phyloP scores from a whole-genome alignment of 2,888 invertebrate genomes.

The Marasmarcha lunaedactyla region DNA sequence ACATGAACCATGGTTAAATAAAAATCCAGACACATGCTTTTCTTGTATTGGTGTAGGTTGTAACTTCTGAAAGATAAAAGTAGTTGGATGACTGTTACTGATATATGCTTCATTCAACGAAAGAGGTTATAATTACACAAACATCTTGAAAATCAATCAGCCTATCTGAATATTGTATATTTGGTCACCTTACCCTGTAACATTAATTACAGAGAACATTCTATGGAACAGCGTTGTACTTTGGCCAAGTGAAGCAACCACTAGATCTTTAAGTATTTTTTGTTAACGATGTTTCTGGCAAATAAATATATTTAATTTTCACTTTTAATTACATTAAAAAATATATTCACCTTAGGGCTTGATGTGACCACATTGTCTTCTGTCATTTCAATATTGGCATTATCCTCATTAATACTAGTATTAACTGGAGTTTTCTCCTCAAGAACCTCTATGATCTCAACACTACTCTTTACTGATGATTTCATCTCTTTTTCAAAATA shows the following conservation, averaged over 20 bases:
- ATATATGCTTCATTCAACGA: too few species aligned
- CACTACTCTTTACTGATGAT: neutral
- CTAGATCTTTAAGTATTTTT: too few species aligned
- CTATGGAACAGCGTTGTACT: too few species aligned
- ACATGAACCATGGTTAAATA: constrained; percentile 35
- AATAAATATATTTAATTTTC: too few species aligned
- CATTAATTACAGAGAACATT: too few species aligned
- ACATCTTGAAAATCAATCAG: too few species aligned
- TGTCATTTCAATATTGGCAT: constrained; percentile 10
- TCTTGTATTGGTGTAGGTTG: constrained; percentile 13
- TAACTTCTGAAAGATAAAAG: constrained; percentile 17
- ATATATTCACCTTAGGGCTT: constrained; percentile 23
- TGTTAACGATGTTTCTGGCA: too few species aligned
- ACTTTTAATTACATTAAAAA: too few species aligned
- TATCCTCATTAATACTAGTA: constrained; percentile 6
- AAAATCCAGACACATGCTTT: constrained; percentile 30
- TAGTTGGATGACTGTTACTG: neutral
- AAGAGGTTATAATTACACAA: too few species aligned
- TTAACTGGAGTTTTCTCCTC: constrained; percentile 9
- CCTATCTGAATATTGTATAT: too few species aligned
- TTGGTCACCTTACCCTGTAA: too few species aligned
- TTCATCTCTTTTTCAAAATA: constrained; percentile 27
- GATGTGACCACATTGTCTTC: constrained; percentile 16
- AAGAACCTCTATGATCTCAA: neutral
- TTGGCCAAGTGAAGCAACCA: too few species aligned